These are phyloP conservation scores for Delia radicum DNA, from an alignment of 1,140 invertebrate genomes.

Conservation along the genomic window DNA sequence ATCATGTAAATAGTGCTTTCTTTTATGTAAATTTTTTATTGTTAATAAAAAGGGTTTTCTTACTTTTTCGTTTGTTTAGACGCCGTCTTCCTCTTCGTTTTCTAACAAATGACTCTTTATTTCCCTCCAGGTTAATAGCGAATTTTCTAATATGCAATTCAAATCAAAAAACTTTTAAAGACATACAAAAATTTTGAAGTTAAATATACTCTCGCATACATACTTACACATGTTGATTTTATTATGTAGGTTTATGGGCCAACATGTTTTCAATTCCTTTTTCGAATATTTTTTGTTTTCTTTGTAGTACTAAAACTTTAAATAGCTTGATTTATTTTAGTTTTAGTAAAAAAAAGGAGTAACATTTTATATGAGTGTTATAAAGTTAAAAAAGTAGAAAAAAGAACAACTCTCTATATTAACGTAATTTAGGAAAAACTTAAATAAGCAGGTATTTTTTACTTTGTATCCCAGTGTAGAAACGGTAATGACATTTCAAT, in stretches of 20 bases:
- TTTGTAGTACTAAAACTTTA: background rate
- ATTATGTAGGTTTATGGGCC: background rate
- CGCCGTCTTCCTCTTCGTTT: background rate
- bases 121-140: background rate
- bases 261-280: background rate
- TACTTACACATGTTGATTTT: background rate
- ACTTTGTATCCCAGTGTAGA: too few species aligned
- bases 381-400: too few species aligned
- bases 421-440: too few species aligned
- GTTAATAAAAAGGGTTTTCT: background rate
- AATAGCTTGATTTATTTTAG: background rate
- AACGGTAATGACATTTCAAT: too few species aligned
- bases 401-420: too few species aligned
- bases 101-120: background rate
- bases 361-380: background rate
- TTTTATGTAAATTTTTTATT: constrained; percentile 5
- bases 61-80: background rate
- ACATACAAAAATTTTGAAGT: background rate
- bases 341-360: background rate
- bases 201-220: background rate
- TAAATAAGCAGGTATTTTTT: too few species aligned
- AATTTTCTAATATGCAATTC: constrained; percentile 7
- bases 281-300: background rate
- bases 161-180: background rate
- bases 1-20: background rate